These are phyloP conservation scores for Drosophila picticornis DNA, from an alignment of 2,888 invertebrate genomes.

Conservation along the genomic window DNA sequence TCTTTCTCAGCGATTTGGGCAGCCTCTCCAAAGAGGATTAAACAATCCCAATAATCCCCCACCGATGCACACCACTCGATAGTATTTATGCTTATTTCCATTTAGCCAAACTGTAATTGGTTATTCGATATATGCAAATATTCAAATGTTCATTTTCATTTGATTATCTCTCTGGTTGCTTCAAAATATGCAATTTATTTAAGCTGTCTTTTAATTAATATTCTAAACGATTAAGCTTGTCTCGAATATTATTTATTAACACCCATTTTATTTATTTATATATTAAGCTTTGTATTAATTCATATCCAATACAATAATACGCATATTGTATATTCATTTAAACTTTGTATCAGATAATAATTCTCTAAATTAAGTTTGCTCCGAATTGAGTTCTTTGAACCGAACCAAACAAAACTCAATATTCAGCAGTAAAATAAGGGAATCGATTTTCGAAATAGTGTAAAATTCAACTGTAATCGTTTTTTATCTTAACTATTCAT, in stretches of 20 bases:
- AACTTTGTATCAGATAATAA: not conserved
- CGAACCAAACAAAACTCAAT: not conserved
- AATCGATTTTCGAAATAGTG: slow-evolving; percentile 2
- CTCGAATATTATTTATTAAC: not conserved
- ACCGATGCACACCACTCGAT: slow-evolving; percentile 2
- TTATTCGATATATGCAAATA: slow-evolving; percentile 38
- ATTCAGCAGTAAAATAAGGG: slow-evolving; percentile 1
- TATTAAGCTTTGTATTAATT: not conserved
- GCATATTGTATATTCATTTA: not conserved
- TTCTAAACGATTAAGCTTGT: not conserved
- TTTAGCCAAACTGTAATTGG: slow-evolving; percentile 57
- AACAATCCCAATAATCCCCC: slow-evolving; percentile 3
- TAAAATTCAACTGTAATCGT: slow-evolving; percentile 1
- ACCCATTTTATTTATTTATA: not conserved
- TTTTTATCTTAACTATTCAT: not conserved
- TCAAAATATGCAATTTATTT: not conserved
- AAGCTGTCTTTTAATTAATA: not conserved
- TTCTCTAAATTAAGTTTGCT: not conserved
- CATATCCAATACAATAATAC: not conserved
- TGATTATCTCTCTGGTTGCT: not conserved
- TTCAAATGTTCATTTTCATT: not conserved
- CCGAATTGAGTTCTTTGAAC: not conserved
- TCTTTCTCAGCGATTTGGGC: slow-evolving; percentile 94
- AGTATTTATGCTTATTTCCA: slow-evolving; percentile 45
- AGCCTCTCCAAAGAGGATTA: slow-evolving; percentile 85